Base-by-base conservation (phyloP, 1,140 invertebrate genomes). In the Drosophila cardini region DNA sequence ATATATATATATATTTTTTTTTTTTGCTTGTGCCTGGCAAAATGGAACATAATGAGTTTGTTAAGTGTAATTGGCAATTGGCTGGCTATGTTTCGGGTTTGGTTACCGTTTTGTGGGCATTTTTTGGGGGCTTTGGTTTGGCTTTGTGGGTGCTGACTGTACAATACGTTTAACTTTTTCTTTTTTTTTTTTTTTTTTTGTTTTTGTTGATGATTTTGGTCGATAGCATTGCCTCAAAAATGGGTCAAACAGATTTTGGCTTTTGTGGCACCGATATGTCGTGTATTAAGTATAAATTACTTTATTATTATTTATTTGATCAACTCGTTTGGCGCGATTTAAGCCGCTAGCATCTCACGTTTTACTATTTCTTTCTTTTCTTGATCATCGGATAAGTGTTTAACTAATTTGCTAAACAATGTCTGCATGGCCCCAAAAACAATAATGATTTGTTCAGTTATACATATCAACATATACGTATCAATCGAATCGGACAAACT, bases 21-120 rank as follows among this genome's bases (percentile, higher is more conserved):
- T 30, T 32, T 36, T 11, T 21, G 42, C 18, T 43, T 61, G 43
- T 36, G 53, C 58, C 73, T 52, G 34, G 62, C 71, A 67, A 77
- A 64, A 61, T 60, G 69, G 64, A 83, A 83, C 71, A 83, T 82
- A 82, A 82, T 83, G 80, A 82, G 80, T 82, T 82, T 83, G 80
- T 82, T 83, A 82, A 82, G 75, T 83, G 80, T 83, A 82, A 83
- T 82, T 82, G 75, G 79, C 63, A 43, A 71, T 73, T 61, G 63
- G 21, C 57, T 50, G 75, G 56, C 56, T 40, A 58, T 11, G 70
- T 58, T 60, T 58, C 34, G 32, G 64, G 42, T 62, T 69, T 53
- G 46, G 70, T 42, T 60, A 16, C 18, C 15, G 36, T 36, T 55
- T 43, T 7, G 21, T 26, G 21, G 21, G 21, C 21, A 26, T 26